Evolutionary conservation across 2,797 vertebrate species (phyloP).

Genomic region (Liparis tanakae): DNA sequence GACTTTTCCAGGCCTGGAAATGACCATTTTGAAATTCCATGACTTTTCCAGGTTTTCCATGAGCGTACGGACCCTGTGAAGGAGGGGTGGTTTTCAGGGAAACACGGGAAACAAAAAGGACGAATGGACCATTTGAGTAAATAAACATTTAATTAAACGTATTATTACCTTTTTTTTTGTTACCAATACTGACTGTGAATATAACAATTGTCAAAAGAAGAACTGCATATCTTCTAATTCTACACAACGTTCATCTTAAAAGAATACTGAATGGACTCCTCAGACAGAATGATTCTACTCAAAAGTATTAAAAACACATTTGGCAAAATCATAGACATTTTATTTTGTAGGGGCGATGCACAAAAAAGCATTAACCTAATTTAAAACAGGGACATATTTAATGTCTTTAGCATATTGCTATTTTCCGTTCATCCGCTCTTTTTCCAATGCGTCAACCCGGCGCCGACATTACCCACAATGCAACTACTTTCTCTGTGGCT

Average conservation of each 20-base stretch:
- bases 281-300: not conserved
- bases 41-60: no score
- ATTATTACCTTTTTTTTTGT: not conserved
- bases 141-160: not conserved
- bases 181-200: not conserved
- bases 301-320: not conserved
- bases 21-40: no score
- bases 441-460: not conserved
- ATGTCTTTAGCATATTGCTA: not conserved
- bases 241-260: not conserved
- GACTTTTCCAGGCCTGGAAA: no score
- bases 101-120: not conserved
- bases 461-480: not conserved
- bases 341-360: not conserved
- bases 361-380: not conserved
- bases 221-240: not conserved
- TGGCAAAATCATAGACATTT: not conserved
- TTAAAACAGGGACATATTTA: not conserved
- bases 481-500: slow-evolving; percentile 28
- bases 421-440: not conserved
- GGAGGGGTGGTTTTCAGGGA: not conserved
- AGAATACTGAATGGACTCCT: not conserved
- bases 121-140: not conserved
- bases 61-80: no score
- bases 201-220: not conserved